Evolutionary conservation across 2,797 vertebrate genomes (phyloP).

Genomic region (Acomys russatus): DNA sequence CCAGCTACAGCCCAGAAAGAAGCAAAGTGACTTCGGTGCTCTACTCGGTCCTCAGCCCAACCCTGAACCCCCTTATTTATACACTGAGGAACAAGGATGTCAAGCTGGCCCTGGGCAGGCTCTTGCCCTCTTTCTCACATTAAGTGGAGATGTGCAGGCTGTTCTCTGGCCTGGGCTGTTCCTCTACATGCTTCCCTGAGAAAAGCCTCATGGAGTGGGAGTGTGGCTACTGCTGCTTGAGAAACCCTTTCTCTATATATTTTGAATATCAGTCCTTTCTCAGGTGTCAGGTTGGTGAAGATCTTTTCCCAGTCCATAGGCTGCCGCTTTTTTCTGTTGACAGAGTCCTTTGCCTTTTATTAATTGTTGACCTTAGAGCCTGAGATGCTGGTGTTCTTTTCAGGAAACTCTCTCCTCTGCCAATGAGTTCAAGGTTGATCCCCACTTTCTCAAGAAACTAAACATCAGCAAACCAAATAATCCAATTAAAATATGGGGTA

Average conservation of each 20-base stretch:
- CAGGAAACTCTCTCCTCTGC: too few relatives aligned
- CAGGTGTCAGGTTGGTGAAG: too few relatives aligned
- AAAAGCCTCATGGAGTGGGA: neutral
- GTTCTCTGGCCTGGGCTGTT: neutral
- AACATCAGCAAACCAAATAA: too few relatives aligned
- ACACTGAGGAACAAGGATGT: slow-evolving; percentile 19
- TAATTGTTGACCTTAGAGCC: too few relatives aligned
- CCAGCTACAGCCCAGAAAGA: neutral
- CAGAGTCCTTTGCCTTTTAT: too few relatives aligned
- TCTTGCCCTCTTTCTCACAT: neutral
- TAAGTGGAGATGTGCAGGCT: neutral
- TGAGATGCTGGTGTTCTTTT: too few relatives aligned
- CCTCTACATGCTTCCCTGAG: neutral
- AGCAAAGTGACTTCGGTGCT: neutral
- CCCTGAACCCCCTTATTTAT: neutral
- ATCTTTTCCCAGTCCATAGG: too few relatives aligned
- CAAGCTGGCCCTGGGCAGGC: neutral
- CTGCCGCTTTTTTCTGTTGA: too few relatives aligned
- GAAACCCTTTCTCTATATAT: neutral
- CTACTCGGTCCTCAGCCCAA: neutral
- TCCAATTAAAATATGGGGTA: too few relatives aligned
- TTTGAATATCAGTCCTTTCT: too few relatives aligned
- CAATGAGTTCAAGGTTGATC: too few relatives aligned
- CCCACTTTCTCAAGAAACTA: too few relatives aligned
- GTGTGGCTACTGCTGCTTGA: neutral